Evolutionary conservation across 2,113 vertebrate species (phyloP), one percentile per base, ranked within the genome.

Genomic region (Hemibagrus wyckioides): DNA sequence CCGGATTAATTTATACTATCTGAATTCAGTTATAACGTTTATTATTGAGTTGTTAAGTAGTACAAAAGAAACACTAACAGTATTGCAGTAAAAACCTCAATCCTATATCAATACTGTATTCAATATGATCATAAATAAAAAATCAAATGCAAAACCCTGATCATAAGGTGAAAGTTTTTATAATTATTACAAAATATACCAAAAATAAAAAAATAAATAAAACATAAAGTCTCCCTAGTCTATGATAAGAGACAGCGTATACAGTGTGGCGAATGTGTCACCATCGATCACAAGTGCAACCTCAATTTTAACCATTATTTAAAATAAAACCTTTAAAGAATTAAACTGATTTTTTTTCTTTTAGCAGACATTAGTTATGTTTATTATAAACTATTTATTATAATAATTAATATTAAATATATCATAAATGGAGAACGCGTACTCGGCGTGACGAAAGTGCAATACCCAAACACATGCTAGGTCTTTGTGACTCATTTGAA

Each of bases 401-500:
- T 13, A n/a, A n/a, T 36, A 3, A 6, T 39, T 41, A 28, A 28
- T 81, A 23, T 57, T 39, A 25, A 52, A 19, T 79, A 30, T 19
- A 52, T 10, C 6, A 30, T 0, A 30, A 39, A 81, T 28, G 1
- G 23, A 59, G 33, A 81, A 81, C 10, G 11, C 33, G 54, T 39
- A 41, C 33, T 23, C 30, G 0, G 36, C 15, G 41, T 83, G 80
- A n/a, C 61, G 88, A 89, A 89, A 61, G 80, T 89, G 88, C 28
- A 14, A 3, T 6, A 57, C 2, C 11, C 11, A 52, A 80, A 63
- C 63, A 67, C 23, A 73, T 1, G 39, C 25, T 41, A 41, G n/a
- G n/a, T 6, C 41, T 81, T 11, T 25, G 23, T 73, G 52, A 36
- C 25, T 80, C 4, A 39, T 90, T 90, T 80, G 41, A 90, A 90